These are phyloP conservation scores for Stichopus horrens DNA, from an alignment of 53 echinoderm and acorn worm species.

Conservation along the genomic window DNA sequence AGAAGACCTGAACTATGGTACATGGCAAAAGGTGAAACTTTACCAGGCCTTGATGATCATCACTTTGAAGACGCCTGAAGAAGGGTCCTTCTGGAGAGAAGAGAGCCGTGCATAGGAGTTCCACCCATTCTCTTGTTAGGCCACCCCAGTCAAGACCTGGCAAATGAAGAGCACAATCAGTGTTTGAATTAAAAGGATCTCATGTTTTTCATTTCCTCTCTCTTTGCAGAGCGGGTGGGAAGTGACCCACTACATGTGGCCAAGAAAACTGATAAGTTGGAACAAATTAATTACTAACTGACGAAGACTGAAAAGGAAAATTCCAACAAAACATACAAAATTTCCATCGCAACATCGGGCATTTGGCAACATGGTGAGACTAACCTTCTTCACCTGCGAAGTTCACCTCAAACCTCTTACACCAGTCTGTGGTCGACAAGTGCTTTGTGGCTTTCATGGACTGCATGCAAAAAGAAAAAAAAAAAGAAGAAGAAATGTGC, in stretches of 20 bases:
- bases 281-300: no score
- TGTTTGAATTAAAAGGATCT: neutral
- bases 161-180: neutral
- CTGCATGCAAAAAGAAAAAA: slow-evolving; percentile 43
- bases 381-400: slow-evolving; percentile 92
- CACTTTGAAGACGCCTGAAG: slow-evolving; percentile 87
- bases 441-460: slow-evolving; percentile 93
- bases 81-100: slow-evolving; percentile 87
- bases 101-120: slow-evolving; percentile 73
- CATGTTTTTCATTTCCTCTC: no score
- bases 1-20: no score
- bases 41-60: slow-evolving; percentile 88
- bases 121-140: slow-evolving; percentile 82
- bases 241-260: no score
- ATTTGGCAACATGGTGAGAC: neutral
- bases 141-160: slow-evolving; percentile 94
- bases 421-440: slow-evolving; percentile 91
- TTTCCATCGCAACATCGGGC: no score
- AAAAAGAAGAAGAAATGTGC: neutral
- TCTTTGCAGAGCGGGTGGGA: no score
- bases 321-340: no score
- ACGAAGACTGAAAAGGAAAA: no score
- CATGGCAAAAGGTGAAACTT: neutral
- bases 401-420: slow-evolving; percentile 87
- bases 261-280: no score